A percentile compares a stretch with the other conserved stretches of the same genome.
Evolutionary conservation across 2,888 invertebrate species (phyloP).

Genomic region (Meganola albula): DNA sequence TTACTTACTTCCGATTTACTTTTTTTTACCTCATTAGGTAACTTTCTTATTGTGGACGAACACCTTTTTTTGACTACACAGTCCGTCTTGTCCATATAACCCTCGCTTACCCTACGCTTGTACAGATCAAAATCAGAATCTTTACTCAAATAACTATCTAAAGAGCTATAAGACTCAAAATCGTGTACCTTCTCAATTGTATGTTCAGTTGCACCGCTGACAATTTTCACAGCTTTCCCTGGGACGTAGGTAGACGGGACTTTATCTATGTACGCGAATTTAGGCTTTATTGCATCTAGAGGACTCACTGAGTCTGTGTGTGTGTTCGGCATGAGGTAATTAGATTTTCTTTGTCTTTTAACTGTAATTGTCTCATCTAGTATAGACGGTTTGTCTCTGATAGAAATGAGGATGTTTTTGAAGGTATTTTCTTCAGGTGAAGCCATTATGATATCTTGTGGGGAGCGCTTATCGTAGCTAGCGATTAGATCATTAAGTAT

Average conservation of each 20-base stretch:
- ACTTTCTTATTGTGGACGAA: constrained; percentile 59
- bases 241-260: constrained; percentile 72
- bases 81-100: constrained; percentile 45
- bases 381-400: constrained; percentile 57
- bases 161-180: constrained; percentile 51
- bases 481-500: constrained; percentile 48
- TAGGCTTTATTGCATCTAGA: constrained; percentile 47
- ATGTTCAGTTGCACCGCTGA: constrained; percentile 73
- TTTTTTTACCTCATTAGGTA: constrained; percentile 63
- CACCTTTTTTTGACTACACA: constrained; percentile 54
- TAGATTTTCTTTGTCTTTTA: constrained; percentile 53
- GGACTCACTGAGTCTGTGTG: constrained; percentile 60
- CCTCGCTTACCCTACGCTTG: constrained; percentile 58
- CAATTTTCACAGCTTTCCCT: constrained; percentile 86
- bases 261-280: constrained; percentile 64
- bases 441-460: constrained; percentile 71
- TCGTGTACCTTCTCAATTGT: constrained; percentile 63
- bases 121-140: constrained; percentile 54
- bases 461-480: constrained; percentile 53
- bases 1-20: constrained; percentile 73
- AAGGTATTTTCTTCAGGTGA: constrained; percentile 65
- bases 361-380: constrained; percentile 58
- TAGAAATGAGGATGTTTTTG: constrained; percentile 66
- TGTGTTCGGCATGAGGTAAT: constrained; percentile 51
- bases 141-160: constrained; percentile 78